Evolutionary conservation across 2,888 invertebrate species (phyloP), one percentile per base, ranked within the genome.

Genomic region (Noctua janthina): DNA sequence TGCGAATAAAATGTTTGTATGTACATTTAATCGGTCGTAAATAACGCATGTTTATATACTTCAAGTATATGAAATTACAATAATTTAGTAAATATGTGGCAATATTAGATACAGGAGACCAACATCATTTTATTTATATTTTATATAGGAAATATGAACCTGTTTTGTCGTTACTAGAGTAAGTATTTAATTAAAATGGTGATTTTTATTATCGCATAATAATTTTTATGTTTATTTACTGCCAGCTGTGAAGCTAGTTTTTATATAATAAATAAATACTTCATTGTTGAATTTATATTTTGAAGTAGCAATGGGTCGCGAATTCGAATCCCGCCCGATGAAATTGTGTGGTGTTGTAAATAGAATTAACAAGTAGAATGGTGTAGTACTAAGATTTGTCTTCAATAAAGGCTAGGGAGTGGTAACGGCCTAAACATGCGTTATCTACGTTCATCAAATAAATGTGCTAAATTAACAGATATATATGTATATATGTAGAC

Each of bases 11-110:
- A 77, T 86, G 62, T 74, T 76, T 81, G 67, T 76, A 71, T 77
- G 76, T 82, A 69, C 77, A 74, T 81, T 76, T 79, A 78, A 81
- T 76, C 74, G 81, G 77, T 83, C 84, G 85, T 83, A 84, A 82
- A 79, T 90, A 86, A 88, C 82, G 89, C 81, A 79, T 88, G 82
- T 78, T 84, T 81, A 76, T 77, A 69, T 70, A 73, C 49, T 70
- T 69, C 54, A 5, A 66, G 64, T 74, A 67, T 67, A 74, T 82
- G 51, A 46, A 74, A 69, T 59, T 64, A 73, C 56, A 51, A 66
- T 73, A 35, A 71, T 70, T 46, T 64, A 59, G 84, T 83, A 23
- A 35, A 59, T 78, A 49, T 67, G 51, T 87, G 72, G 71, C 39
- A 59, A 72, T 67, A 46, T 62, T 66, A 17, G 46, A 49, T 46